These are phyloP conservation scores for Pyrochroa serraticornis DNA, from an alignment of 2,888 invertebrate species.

Conservation along the genomic window DNA sequence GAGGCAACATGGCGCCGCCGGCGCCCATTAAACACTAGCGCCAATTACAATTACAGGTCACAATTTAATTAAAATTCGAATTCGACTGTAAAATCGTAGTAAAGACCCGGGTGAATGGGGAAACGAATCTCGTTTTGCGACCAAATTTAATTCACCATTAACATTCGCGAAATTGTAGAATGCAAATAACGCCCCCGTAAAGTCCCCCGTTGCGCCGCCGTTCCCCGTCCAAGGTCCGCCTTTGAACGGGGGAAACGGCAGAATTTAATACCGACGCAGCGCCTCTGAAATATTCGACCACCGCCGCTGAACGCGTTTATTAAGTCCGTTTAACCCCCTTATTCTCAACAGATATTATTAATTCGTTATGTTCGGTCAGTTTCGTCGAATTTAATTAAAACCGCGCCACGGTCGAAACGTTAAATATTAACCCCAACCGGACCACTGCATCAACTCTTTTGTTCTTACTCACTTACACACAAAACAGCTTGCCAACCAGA, in stretches of 20 bases:
- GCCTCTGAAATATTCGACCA: conserved; percentile 22
- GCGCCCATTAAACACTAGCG: conserved; percentile 25
- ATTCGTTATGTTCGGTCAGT: conserved; percentile 15
- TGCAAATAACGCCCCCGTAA: conserved; percentile 34
- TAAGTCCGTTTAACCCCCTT: conserved; percentile 18
- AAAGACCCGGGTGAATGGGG: conserved; percentile 27
- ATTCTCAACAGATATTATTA: conserved; percentile 16
- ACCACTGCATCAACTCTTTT: too few species aligned
- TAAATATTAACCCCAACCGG: too few species aligned
- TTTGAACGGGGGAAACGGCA: conserved; percentile 27
- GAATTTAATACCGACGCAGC: conserved; percentile 26
- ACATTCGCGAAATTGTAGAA: conserved; percentile 41
- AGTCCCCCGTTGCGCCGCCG: conserved; percentile 6
- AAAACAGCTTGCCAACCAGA: too few species aligned
- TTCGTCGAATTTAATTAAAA: conserved; percentile 20
- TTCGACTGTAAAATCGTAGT: conserved; percentile 37
- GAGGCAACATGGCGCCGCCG: conserved; percentile 22
- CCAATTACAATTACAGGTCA: conserved; percentile 35
- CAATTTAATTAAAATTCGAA: conserved; percentile 41
- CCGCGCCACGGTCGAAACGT: neutral
- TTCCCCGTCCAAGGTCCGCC: conserved; percentile 6
- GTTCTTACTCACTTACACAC: too few species aligned
- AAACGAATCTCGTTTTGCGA: conserved; percentile 41
- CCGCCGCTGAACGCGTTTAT: conserved; percentile 13
- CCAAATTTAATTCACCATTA: conserved; percentile 43